Base-by-base conservation (phyloP, 2,113 vertebrate species). In the Isichthys henryi region DNA sequence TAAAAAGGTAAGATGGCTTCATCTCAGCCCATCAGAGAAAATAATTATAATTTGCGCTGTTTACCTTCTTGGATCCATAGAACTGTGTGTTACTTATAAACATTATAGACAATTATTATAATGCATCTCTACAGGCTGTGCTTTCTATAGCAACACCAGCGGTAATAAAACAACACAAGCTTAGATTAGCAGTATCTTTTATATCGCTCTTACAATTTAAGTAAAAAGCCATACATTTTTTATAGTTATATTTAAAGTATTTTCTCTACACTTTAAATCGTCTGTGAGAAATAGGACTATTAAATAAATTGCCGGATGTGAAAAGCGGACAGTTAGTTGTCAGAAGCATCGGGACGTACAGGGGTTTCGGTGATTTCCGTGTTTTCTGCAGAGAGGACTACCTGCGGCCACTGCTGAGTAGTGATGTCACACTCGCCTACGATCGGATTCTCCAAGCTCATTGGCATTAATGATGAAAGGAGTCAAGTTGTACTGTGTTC, bases 1-100 rank as follows among this genome's bases (percentile, higher is more conserved):
- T 92, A 99, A 97, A 93, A 99, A 98, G 97, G 97, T 98, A 93
- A 92, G 0, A 5, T 27, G 27, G 8, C 27, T 39, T 86, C 19
- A 5, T 27, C 45, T 53, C 43, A 23, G 82, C 45, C 21, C 39
- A 0, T 21, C 35, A 5, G 39, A 39, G 35, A 19, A 19, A 43
- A 43, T 80, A 6, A 80, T 80, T 39, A 39, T 17, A 39, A 80
- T 35, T 39, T 80, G 5, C 43, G 74, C 19, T 77, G 74, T 8
- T 80, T 80, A 39, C 19, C 43, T 48, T 46, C 6, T 45, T 45
- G 17, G 45, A 39, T 45, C 35, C 2, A 10, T 19, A 39, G 35
- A 13, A 74, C 82, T 84, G 21, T 23, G 13, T 45, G 31, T 21
- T 43, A 82, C 82, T 48, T 48, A 84, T 43, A 48, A 48, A 48